Base-by-base conservation (phyloP, 2,797 vertebrate genomes). In the Jordanella pulchra region DNA sequence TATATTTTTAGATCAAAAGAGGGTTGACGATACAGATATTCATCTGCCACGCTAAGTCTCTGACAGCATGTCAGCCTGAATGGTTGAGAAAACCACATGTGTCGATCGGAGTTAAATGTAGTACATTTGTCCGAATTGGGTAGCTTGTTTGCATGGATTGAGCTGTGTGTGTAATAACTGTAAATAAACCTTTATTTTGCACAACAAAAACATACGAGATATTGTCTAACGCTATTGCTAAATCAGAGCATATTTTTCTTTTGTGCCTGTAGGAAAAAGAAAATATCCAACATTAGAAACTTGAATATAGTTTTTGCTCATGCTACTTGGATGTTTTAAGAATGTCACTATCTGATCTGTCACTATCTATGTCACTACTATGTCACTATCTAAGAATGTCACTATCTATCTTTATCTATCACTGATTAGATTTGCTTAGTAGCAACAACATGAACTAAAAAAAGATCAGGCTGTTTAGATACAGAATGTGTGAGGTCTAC, bases 1-100 rank as follows among this genome's bases (percentile, higher is more conserved):
- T 73, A 65, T 68, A 77, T 89, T 84, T 77, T 78, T 64, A 47
- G 65, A 76, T 76, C 30, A 68, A 72, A 76, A 66, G 74, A 84
- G 39, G 45, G 39, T 61, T 72, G 76, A 42, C 11, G 10, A 45
- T 65, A 58, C 42, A 39, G 42, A 48, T 50, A 68, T 53, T 78
- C n/a, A 48, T 72, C 12, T 14, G 11, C 45, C 64, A 42, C 21
- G 53, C 75, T 64, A 69, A 53, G 35, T 72, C 63, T 64, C 54
- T 78, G 84, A 86, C 72, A 75, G 70, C 53, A 53, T 55, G 83
- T 75, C 71, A 61, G 63, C 67, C 60, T 73, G 44, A 35, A 61
- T 17, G 27, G 72, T 71, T 75, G 21, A 12, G 68, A 65, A 67
- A 56, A 66, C n/a, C n/a, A n/a, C n/a, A n/a, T n/a, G 65, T 66